These are phyloP conservation scores for Cerceris ruficornis DNA, from an alignment of 2,888 invertebrate genomes.

Conservation along the genomic window DNA sequence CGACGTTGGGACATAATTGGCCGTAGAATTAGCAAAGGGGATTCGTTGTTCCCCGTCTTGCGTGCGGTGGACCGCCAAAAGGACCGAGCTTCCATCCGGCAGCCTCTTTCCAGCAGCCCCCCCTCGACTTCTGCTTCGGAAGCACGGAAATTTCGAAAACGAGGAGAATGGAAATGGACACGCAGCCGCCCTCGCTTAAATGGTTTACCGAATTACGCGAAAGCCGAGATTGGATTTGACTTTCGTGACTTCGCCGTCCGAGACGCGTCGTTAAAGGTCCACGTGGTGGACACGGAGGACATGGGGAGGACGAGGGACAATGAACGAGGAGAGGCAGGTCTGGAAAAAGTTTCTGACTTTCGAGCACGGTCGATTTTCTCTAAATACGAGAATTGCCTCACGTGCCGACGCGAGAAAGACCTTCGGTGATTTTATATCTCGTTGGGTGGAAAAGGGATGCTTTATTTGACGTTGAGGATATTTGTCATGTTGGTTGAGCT, in stretches of 20 bases:
- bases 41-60: conserved; percentile 65
- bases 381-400: conserved; percentile 41
- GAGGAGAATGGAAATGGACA: conserved; percentile 72
- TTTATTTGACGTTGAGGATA: no score
- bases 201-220: conserved; percentile 74
- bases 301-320: no score
- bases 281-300: conserved; percentile 17
- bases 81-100: conserved; percentile 34
- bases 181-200: conserved; percentile 63
- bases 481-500: not conserved
- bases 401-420: no score
- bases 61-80: conserved; percentile 70
- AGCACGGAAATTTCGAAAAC: conserved; percentile 69
- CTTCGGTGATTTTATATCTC: no score
- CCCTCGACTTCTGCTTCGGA: conserved; percentile 10
- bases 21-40: conserved; percentile 76
- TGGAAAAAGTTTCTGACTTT: conserved; percentile 52
- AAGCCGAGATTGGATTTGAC: conserved; percentile 74
- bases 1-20: conserved; percentile 73
- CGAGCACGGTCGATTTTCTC: conserved; percentile 63
- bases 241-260: conserved; percentile 50
- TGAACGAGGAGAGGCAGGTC: not conserved
- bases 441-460: no score
- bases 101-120: conserved; percentile 9
- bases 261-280: conserved; percentile 15